Evolutionary conservation across 1,140 invertebrate species (phyloP).

Genomic region (Trichomalopsis sarcophagae): DNA sequence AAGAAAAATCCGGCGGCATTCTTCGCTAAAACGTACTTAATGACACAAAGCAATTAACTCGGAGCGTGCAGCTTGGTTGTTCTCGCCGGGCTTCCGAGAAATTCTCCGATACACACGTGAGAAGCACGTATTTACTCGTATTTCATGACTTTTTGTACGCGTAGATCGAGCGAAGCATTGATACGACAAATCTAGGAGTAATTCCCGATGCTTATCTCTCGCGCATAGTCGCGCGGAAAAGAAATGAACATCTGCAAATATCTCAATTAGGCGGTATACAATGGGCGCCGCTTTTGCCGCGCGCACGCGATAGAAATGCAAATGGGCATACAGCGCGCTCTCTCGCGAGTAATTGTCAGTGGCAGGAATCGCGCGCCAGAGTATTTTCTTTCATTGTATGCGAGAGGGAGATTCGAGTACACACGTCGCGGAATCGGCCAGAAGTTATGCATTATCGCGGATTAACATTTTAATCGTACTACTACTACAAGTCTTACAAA

Average conservation of each 20-base stretch:
- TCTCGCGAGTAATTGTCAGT: not conserved
- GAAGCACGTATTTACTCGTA: not conserved
- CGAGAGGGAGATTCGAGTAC: not conserved
- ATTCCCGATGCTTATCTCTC: not conserved
- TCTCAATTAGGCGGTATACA: slow-evolving; percentile 12
- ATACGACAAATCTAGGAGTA: not conserved
- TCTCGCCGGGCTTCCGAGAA: not conserved
- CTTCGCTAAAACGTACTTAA: slow-evolving; percentile 48
- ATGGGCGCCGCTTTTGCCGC: not conserved
- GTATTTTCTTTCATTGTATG: not conserved
- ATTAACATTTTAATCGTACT: slow-evolving; percentile 39
- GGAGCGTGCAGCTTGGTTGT: not conserved
- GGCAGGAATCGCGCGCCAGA: not conserved
- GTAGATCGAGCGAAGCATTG: not conserved
- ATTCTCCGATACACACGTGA: not conserved
- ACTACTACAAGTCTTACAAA: not conserved
- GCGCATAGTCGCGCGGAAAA: not conserved
- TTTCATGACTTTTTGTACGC: not conserved
- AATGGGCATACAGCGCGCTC: not conserved
- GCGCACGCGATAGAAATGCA: slow-evolving; percentile 19
- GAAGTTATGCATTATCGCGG: not conserved
- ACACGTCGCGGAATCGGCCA: not conserved
- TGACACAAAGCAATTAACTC: slow-evolving; percentile 25
- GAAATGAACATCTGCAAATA: slow-evolving; percentile 15
- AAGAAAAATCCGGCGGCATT: slow-evolving; percentile 48